A percentile compares a stretch with the other conserved stretches of the same genome.
These are phyloP conservation scores for Glaucopsyche alexis DNA, from an alignment of 2,888 invertebrate species.

Conservation along the genomic window DNA sequence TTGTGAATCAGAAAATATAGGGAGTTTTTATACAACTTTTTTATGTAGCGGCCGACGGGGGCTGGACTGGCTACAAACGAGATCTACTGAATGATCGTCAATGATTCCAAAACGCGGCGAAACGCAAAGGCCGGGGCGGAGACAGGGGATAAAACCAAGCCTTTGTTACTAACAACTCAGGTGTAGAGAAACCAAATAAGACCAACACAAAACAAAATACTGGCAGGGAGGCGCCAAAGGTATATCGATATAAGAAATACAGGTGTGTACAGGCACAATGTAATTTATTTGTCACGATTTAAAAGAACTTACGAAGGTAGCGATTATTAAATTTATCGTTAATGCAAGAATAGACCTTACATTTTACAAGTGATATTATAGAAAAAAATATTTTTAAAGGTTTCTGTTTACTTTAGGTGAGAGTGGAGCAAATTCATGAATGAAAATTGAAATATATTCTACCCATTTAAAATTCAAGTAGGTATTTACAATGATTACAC, in stretches of 20 bases:
- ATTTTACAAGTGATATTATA: not conserved
- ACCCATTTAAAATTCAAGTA: no score
- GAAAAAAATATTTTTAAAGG: not conserved
- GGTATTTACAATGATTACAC: no score
- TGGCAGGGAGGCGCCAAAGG: conserved; percentile 55
- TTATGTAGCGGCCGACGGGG: not conserved
- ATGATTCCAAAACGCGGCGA: conserved; percentile 67
- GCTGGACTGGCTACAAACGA: conserved; percentile 6
- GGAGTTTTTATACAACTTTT: conserved; percentile 8
- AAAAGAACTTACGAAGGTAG: not conserved
- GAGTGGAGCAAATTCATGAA: no score
- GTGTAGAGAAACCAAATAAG: conserved; percentile 69
- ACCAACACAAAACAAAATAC: conserved; percentile 55
- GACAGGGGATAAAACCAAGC: conserved; percentile 67
- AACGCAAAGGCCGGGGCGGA: conserved; percentile 64
- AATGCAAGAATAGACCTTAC: not conserved
- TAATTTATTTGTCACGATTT: conserved; percentile 15
- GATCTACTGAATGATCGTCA: conserved; percentile 61
- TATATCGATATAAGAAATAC: conserved; percentile 53
- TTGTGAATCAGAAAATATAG: conserved; percentile 11
- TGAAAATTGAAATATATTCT: no score
- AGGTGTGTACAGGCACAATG: not conserved
- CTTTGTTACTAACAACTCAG: conserved; percentile 77
- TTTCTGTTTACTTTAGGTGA: not conserved
- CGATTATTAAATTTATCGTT: not conserved